Evolutionary conservation across 2,888 invertebrate genomes (phyloP).

Genomic region (Dasypogon diadema): DNA sequence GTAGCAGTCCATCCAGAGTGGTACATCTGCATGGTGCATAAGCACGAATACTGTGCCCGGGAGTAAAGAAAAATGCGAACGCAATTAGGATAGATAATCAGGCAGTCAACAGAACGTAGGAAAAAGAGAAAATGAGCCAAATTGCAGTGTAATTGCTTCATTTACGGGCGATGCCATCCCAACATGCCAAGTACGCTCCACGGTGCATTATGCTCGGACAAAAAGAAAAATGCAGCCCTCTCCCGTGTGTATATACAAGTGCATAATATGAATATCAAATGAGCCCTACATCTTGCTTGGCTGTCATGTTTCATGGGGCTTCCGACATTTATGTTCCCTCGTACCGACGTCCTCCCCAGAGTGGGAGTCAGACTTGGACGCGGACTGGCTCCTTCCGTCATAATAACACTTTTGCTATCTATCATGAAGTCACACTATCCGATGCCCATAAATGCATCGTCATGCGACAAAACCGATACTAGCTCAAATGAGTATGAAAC

Average conservation of each 20-base stretch:
- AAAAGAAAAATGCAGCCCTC: slow-evolving; percentile 32
- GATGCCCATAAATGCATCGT: slow-evolving; percentile 30
- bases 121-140: slow-evolving; percentile 30
- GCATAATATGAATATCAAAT: slow-evolving; percentile 47
- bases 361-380: not conserved
- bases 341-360: not conserved
- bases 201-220: slow-evolving; percentile 39
- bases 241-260: slow-evolving; percentile 14
- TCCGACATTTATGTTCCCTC: slow-evolving; percentile 30
- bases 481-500: not conserved
- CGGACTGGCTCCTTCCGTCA: slow-evolving; percentile 13
- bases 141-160: slow-evolving; percentile 42
- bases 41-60: not conserved
- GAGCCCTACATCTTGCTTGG: slow-evolving; percentile 34
- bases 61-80: not conserved
- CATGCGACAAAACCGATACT: slow-evolving; percentile 25
- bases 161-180: slow-evolving; percentile 29
- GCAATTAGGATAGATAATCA: slow-evolving; percentile 32
- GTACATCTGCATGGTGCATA: not conserved
- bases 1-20: too few species aligned
- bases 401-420: slow-evolving; percentile 38
- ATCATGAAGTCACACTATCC: slow-evolving; percentile 28
- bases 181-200: slow-evolving; percentile 20
- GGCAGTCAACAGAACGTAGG: slow-evolving; percentile 16
- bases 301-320: slow-evolving; percentile 22